Evolutionary conservation across 2,888 invertebrate genomes (phyloP).

Genomic region (Cetonia aurata): DNA sequence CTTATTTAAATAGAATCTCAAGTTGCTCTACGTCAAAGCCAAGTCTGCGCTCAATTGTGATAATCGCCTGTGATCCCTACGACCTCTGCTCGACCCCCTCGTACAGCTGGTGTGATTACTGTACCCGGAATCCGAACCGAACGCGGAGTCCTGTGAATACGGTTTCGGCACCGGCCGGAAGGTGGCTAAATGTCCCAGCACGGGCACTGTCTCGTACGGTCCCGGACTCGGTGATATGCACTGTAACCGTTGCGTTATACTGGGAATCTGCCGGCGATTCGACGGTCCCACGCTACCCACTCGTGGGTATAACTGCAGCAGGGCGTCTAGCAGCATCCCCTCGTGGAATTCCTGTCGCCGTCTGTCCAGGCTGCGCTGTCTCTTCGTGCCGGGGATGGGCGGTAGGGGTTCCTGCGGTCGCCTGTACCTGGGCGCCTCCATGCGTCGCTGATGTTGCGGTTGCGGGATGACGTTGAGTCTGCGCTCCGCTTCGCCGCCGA

Average conservation of each 20-base stretch:
- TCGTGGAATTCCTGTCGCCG: constrained; percentile 82
- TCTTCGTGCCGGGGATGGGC: constrained; percentile 71
- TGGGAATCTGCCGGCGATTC: constrained; percentile 60
- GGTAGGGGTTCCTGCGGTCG: constrained; percentile 73
- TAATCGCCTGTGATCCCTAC: constrained; percentile 63
- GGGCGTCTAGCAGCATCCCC: constrained; percentile 82
- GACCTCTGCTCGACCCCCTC: constrained; percentile 62
- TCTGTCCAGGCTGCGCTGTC: constrained; percentile 69
- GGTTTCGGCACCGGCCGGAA: constrained; percentile 75
- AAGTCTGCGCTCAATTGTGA: constrained; percentile 66
- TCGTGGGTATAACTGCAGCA: constrained; percentile 79
- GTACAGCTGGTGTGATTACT: constrained; percentile 82
- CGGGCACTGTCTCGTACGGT: constrained; percentile 79
- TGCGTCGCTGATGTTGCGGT: constrained; percentile 66
- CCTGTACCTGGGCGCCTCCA: constrained; percentile 68
- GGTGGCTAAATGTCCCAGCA: constrained; percentile 73
- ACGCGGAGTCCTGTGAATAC: constrained; percentile 80
- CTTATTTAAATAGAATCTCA: neutral
- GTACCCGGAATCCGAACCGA: constrained; percentile 88
- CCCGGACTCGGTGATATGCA: constrained; percentile 65
- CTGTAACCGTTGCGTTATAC: constrained; percentile 65
- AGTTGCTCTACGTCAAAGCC: constrained; percentile 60
- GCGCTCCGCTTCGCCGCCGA: constrained; percentile 66
- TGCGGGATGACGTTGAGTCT: constrained; percentile 64
- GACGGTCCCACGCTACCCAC: constrained; percentile 76